phyloP scores from a whole-genome alignment of 1,140 invertebrate genomes.

The Whitmania pigra region DNA sequence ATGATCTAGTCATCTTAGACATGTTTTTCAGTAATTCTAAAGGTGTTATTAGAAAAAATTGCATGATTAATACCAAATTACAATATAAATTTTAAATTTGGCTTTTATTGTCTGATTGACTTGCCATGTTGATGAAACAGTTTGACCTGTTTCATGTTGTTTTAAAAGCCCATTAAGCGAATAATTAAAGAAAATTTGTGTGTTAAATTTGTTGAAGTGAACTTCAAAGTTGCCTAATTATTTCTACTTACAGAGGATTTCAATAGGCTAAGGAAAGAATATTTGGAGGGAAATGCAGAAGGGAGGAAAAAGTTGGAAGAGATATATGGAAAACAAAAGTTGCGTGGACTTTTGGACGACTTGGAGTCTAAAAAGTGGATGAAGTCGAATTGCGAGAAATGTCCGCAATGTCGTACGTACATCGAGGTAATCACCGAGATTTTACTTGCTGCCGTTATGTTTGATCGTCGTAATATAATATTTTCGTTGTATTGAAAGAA shows the following conservation, averaged over 20 bases:
- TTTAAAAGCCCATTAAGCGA: neutral
- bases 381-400: conserved; percentile 49
- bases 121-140: neutral
- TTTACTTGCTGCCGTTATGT: neutral
- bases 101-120: neutral
- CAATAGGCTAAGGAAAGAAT: neutral
- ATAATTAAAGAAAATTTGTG: neutral
- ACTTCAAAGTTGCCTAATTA: neutral
- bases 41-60: neutral
- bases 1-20: neutral
- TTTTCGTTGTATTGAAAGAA: conserved; percentile 43
- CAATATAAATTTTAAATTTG: neutral
- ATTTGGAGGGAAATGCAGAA: neutral
- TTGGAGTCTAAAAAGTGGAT: conserved; percentile 51
- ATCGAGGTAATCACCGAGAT: conserved; percentile 48
- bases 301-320: conserved; percentile 42
- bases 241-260: conserved; percentile 17
- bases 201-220: neutral
- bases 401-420: conserved; percentile 50
- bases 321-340: conserved; percentile 49
- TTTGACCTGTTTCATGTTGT: neutral
- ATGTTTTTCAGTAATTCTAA: no score
- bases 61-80: neutral
- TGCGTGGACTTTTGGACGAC: conserved; percentile 48
- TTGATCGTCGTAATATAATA: neutral